Evolutionary conservation across 2,113 vertebrate genomes (phyloP), one percentile per base, ranked within the genome.

Genomic region (Glaucomys volans): DNA sequence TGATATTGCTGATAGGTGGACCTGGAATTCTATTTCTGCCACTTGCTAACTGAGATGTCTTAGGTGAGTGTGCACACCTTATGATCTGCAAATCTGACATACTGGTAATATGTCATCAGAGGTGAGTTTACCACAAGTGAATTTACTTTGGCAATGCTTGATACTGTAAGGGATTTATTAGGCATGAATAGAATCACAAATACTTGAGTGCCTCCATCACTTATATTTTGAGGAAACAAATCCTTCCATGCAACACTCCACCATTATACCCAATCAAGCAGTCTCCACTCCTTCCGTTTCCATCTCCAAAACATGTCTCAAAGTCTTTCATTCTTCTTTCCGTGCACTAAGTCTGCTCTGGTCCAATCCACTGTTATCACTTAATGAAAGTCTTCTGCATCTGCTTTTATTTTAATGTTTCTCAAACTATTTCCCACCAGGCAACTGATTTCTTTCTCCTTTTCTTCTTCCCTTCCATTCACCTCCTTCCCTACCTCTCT

Each of bases 401-500:
- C 32, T 35, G 28, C 9, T 32, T 92, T 47, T 44, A 66, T 11
- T 77, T n/a, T 71, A 87, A 30, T 3, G 12, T 2, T 32, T 7
- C 50, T 92, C 26, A 44, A 79, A 95, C 5, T 37, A 50, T 50
- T 93, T 92, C 12, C 8, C 17, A n/a, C 8, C 18, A 86, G 94
- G 28, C 3, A 72, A 11, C 14, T 32, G 5, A 69, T 54, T 83
- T 87, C 28, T 64, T 90, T 22, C 59, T 30, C 32, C 40, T 1
- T 92, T 35, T 32, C 40, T 40, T 30, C 20, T 22, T 40, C 18
- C 3, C 28, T 40, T 17, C 2, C 11, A 47, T 24, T 20, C 4
- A 4, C 1, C 37, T 30, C 8, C 6, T 1, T 62, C 28, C 4
- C 4, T 17, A 4, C 4, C 0, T 22, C 20, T n/a, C 30, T 22